Conservation (phyloP, 1,140 invertebrate genomes). For the Mycetomoellerius zeteki region DNA sequence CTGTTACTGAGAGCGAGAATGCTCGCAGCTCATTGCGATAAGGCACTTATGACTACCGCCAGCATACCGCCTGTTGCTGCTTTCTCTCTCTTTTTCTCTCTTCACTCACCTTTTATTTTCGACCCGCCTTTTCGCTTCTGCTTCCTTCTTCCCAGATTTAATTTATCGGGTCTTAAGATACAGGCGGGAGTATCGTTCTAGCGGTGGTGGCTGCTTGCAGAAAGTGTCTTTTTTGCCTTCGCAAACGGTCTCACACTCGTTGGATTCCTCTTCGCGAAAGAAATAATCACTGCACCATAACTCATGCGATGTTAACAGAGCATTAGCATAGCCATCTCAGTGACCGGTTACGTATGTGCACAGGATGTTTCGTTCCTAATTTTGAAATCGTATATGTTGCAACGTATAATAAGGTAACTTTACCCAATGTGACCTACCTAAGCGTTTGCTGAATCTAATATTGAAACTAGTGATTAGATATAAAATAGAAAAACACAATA, state of each 20-base stretch:
- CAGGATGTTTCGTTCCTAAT: conserved; percentile 4
- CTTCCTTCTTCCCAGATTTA: conserved; percentile 73
- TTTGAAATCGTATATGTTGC: neutral
- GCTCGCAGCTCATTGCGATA: conserved; percentile 67
- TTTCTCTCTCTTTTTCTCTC: conserved; percentile 3
- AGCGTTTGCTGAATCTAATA: too few species aligned
- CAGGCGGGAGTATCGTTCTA: conserved; percentile 76
- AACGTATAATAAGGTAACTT: neutral
- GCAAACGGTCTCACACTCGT: conserved; percentile 63
- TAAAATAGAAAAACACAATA: too few species aligned
- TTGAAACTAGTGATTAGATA: too few species aligned
- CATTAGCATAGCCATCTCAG: conserved; percentile 83
- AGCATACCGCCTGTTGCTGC: neutral
- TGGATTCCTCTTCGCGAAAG: conserved; percentile 32
- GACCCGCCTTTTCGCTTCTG: conserved; percentile 4
- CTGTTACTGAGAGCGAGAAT: conserved; percentile 64
- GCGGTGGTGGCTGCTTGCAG: conserved; percentile 60
- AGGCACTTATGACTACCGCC: conserved; percentile 68
- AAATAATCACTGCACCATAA: conserved; percentile 75
- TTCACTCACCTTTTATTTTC: neutral
- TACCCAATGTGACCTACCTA: too few species aligned
- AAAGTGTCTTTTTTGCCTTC: conserved; percentile 74
- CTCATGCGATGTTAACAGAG: conserved; percentile 81
- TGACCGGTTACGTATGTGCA: conserved; percentile 24
- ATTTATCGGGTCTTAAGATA: conserved; percentile 82